Conservation (phyloP, 23 tunicate species). For the Diplosoma virens region DNA sequence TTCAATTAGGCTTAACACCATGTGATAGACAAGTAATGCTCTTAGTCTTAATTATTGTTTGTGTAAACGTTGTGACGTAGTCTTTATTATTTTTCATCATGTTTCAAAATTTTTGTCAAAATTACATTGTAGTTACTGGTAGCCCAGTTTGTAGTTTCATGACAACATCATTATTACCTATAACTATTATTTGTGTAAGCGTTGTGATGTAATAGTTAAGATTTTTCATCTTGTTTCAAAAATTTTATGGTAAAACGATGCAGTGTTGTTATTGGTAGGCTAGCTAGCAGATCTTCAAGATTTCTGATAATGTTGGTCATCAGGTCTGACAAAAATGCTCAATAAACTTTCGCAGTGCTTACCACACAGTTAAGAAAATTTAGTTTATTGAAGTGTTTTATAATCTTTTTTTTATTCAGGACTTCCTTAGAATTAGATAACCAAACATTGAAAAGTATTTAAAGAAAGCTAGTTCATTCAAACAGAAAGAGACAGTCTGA, state of each 20-base stretch:
- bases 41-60: too few species aligned
- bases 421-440: slow-evolving; percentile 12
- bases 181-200: neutral
- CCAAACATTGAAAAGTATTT: slow-evolving; percentile 25
- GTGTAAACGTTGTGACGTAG: too few species aligned
- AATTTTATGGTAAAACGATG: neutral
- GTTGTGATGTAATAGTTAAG: slow-evolving; percentile 21
- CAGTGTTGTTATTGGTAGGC: neutral
- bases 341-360: slow-evolving; percentile 4
- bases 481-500: slow-evolving; percentile 39
- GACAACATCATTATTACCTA: slow-evolving; percentile 15
- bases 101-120: too few species aligned
- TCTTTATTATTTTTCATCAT: too few species aligned
- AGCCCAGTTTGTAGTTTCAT: too few species aligned
- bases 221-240: neutral
- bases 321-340: too few species aligned
- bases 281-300: neutral
- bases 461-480: slow-evolving; percentile 30
- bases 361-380: slow-evolving; percentile 7
- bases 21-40: too few species aligned
- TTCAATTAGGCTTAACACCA: too few species aligned
- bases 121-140: too few species aligned
- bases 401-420: too few species aligned
- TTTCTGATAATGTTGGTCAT: slow-evolving; percentile 9
- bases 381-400: slow-evolving; percentile 10